Conservation (phyloP, 35 echinoderm and acorn worm species). For the Anneissia japonica region DNA sequence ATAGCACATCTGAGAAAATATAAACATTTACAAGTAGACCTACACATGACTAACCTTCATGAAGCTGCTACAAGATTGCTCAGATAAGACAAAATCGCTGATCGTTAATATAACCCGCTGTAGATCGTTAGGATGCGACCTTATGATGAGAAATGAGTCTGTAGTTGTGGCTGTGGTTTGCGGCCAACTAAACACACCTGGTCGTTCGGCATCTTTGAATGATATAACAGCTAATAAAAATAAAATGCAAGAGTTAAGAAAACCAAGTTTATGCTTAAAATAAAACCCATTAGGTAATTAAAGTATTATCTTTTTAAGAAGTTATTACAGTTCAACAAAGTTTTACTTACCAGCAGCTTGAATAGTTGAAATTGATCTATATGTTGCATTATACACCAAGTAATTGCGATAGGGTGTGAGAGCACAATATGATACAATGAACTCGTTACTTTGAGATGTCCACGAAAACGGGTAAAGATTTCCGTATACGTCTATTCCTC, state of each 20-base stretch:
- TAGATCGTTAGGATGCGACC: conserved; percentile 25
- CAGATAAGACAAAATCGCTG: conserved; percentile 35
- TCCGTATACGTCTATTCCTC: conserved; percentile 9
- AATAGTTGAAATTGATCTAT: conserved; percentile 10
- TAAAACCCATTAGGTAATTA: too few species aligned
- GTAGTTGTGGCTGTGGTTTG: conserved; percentile 13
- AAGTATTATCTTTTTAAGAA: too few species aligned
- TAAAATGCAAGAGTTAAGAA: background rate
- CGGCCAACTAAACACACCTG: conserved; percentile 42
- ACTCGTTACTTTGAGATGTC: conserved; percentile 56
- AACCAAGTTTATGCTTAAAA: too few species aligned
- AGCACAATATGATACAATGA: conserved; percentile 33
- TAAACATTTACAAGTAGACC: background rate
- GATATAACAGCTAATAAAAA: conserved; percentile 12
- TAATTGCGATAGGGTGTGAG: conserved; percentile 43
- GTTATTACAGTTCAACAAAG: too few species aligned
- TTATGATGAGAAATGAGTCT: conserved; percentile 39
- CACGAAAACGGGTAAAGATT: conserved; percentile 51
- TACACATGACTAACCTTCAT: conserved; percentile 30
- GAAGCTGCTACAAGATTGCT: conserved; percentile 39
- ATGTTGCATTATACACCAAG: conserved; percentile 28
- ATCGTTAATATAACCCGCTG: conserved; percentile 18
- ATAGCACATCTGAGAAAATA: too few species aligned
- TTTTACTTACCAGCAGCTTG: conserved; percentile 47
- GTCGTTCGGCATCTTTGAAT: conserved; percentile 38